These are phyloP conservation scores for Arrhopalites spinosus DNA, from an alignment of 2,888 invertebrate species.

Conservation along the genomic window DNA sequence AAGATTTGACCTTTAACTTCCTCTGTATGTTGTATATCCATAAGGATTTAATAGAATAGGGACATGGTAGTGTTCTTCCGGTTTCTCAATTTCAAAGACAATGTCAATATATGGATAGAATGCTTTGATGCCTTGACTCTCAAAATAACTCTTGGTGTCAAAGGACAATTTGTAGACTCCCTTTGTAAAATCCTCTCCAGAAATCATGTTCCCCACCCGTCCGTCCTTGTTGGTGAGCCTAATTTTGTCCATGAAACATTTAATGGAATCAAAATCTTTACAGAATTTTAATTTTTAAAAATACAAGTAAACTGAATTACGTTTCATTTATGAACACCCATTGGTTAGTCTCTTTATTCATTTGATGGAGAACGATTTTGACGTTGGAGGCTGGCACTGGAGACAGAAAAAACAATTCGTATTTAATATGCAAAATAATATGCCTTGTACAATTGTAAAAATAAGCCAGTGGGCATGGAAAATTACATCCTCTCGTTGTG, in stretches of 20 bases:
- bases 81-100: constrained; percentile 70
- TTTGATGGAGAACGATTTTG: constrained; percentile 71
- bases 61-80: constrained; percentile 73
- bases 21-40: constrained; percentile 78
- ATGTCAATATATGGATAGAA: constrained; percentile 81
- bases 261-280: not conserved
- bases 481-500: constrained; percentile 71
- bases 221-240: constrained; percentile 66
- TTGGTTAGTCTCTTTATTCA: constrained; percentile 61
- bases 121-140: constrained; percentile 56
- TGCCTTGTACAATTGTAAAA: too few species aligned
- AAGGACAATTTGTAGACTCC: constrained; percentile 78
- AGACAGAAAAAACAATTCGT: too few species aligned
- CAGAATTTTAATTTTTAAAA: not conserved
- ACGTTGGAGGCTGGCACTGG: constrained; percentile 69
- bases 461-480: too few species aligned
- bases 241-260: not conserved
- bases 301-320: constrained; percentile 48
- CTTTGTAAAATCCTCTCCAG: constrained; percentile 66
- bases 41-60: constrained; percentile 76
- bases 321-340: constrained; percentile 67
- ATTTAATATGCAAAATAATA: too few species aligned
- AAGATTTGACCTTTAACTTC: too few species aligned
- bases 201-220: constrained; percentile 67
- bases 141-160: constrained; percentile 74